Percentiles rank a stretch among this genome's conserved stretches.
Conservation (phyloP, 2,113 vertebrate genomes). For the Hippocampus guttulatus region DNA sequence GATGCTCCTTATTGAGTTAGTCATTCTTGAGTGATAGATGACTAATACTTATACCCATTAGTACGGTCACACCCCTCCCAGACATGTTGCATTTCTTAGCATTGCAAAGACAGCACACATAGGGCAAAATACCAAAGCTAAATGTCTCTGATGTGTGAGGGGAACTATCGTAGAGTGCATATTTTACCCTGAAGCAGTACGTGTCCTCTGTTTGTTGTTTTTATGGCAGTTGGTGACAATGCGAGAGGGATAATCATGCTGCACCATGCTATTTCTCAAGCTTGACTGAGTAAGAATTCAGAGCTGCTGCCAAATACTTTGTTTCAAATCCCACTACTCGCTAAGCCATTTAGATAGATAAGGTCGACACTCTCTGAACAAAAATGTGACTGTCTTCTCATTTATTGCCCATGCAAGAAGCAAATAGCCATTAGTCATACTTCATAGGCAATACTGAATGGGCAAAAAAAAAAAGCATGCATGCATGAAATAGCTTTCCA, state of each 20-base stretch:
- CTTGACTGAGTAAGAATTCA: constrained; percentile 57
- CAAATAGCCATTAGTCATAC: constrained; percentile 61
- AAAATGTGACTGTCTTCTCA: constrained; percentile 39
- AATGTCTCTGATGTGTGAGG: constrained; percentile 56
- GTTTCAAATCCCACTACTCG: constrained; percentile 37
- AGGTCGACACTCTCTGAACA: constrained; percentile 31
- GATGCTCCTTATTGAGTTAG: constrained; percentile 58
- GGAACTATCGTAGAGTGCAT: constrained; percentile 66
- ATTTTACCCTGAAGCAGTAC: constrained; percentile 59
- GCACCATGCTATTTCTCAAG: constrained; percentile 58
- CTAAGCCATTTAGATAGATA: constrained; percentile 38
- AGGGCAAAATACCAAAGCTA: constrained; percentile 47
- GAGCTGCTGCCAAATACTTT: constrained; percentile 44
- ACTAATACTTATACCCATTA: constrained; percentile 54
- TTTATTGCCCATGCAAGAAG: constrained; percentile 43
- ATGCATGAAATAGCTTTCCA: constrained; percentile 48
- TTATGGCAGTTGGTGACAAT: constrained; percentile 65
- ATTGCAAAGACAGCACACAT: constrained; percentile 43
- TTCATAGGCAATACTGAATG: constrained; percentile 22
- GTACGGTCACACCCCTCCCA: constrained; percentile 49
- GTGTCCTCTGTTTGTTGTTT: constrained; percentile 66
- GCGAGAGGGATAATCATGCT: constrained; percentile 60
- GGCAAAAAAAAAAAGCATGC: constrained; percentile 26
- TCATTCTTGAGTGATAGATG: constrained; percentile 61
- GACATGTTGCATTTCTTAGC: constrained; percentile 42